Evolutionary conservation across 2,113 vertebrate species (phyloP), one percentile per base, ranked within the genome.

Genomic region (Uria aalge): DNA sequence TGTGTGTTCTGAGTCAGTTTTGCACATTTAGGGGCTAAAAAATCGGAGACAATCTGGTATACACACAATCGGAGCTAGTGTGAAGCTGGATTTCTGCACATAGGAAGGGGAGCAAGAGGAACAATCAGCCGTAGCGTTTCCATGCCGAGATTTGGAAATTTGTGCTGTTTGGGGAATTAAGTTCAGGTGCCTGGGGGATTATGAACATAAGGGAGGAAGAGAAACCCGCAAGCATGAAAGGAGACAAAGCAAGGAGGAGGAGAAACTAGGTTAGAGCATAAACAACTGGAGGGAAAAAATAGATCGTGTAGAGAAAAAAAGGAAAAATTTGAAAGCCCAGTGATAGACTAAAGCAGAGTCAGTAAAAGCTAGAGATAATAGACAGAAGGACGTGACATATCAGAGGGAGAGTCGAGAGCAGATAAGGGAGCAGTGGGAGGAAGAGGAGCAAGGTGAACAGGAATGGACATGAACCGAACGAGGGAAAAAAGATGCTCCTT

Each of bases 401-500:
- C 63, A 62, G 63, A 78, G 55, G 40, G 56, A 55, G 48, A 91
- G 66, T 75, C 45, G 74, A 56, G 52, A 86, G 36, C 50, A 67
- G 41, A 20, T 64, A 50, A 48, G 34, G 27, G 66, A 71, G 38
- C 22, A 3, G 32, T 63, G 67, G 64, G 60, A 87, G 55, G 52
- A 84, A 56, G 29, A 90, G 30, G 32, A 71, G 26, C 45, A 63
- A 86, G 19, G 80, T 95, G 73, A 92, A n/a, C 20, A 41, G 9
- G 43, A 77, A 19, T 26, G 36, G 15, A 29, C 4, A 4, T 75
- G 52, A 94, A 66, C 17, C 13, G 17, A 91, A 34, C 48, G 66
- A 41, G 60, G 41, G 78, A 75, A 90, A 94, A 38, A 68, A 83
- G 53, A n/a, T 86, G 11, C 38, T 93, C 22, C 50, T 93, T 92